Conservation (phyloP, 1,140 invertebrate species). For the Pararge aegeria region DNA sequence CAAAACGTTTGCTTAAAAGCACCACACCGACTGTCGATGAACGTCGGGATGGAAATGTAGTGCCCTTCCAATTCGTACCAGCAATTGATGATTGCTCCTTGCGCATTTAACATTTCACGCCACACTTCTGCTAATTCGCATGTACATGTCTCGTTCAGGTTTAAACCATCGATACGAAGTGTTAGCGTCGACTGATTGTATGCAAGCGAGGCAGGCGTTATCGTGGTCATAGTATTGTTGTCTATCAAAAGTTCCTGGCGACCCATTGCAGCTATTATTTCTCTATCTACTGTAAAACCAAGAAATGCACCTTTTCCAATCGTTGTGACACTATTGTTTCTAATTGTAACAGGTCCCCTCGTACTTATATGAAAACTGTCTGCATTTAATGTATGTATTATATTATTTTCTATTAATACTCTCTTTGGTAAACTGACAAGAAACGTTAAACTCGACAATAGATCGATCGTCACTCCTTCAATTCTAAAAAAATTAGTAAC, state of each 20-base stretch:
- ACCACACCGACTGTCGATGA: constrained; percentile 59
- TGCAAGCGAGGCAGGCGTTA: constrained; percentile 81
- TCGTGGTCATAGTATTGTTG: constrained; percentile 82
- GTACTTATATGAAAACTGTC: constrained; percentile 83
- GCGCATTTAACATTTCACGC: constrained; percentile 50
- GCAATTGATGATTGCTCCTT: constrained; percentile 58
- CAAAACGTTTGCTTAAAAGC: constrained; percentile 67
- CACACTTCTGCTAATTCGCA: constrained; percentile 78
- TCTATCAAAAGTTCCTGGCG: constrained; percentile 82
- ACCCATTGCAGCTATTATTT: constrained; percentile 53
- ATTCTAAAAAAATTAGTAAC: constrained; percentile 84
- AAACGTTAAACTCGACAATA: constrained; percentile 83
- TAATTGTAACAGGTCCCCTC: constrained; percentile 82
- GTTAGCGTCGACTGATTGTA: constrained; percentile 81
- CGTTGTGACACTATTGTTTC: constrained; percentile 82
- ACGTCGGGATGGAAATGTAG: constrained; percentile 60
- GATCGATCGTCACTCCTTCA: constrained; percentile 80
- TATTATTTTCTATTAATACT: constrained; percentile 83
- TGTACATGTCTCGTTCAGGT: constrained; percentile 82
- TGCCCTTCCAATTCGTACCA: constrained; percentile 63
- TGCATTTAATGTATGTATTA: constrained; percentile 81
- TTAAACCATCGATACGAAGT: constrained; percentile 80
- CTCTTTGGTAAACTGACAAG: constrained; percentile 80
- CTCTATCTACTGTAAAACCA: constrained; percentile 80
- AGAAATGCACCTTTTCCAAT: constrained; percentile 82